Evolutionary conservation across 2,113 vertebrate species (phyloP).

Genomic region (Bombycilla garrulus): DNA sequence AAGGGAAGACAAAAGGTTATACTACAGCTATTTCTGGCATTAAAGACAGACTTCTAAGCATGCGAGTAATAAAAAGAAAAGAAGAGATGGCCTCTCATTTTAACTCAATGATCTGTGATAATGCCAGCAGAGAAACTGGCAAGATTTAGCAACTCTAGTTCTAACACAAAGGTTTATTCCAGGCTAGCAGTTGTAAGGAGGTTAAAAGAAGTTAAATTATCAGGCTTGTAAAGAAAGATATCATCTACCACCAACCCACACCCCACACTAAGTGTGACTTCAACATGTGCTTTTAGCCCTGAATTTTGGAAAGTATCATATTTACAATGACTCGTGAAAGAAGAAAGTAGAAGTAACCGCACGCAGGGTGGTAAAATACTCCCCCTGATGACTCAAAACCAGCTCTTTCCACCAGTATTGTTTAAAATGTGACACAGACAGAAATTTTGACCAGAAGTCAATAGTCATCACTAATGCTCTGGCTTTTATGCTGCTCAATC

Average conservation of each 20-base stretch:
- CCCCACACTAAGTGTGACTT: neutral
- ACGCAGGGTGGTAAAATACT: neutral
- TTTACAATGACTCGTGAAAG: neutral
- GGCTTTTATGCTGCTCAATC: neutral
- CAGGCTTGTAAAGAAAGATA: neutral
- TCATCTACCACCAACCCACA: neutral
- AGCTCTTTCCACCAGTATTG: neutral
- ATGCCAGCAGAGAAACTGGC: neutral
- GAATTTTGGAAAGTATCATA: neutral
- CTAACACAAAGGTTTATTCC: neutral
- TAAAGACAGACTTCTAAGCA: neutral
- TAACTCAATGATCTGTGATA: neutral
- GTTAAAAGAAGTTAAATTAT: slow-evolving; percentile 3
- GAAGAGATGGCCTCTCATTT: neutral
- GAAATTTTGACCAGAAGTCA: neutral
- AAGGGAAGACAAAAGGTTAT: slow-evolving; percentile 4
- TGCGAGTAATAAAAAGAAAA: neutral
- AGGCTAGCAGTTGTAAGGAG: neutral
- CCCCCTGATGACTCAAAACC: slow-evolving; percentile 32
- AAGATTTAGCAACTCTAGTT: neutral
- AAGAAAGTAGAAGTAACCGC: slow-evolving; percentile 23
- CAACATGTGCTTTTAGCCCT: neutral
- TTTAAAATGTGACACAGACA: neutral
- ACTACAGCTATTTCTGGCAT: neutral
- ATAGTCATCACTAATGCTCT: neutral